Evolutionary conservation across 2,797 vertebrate species (phyloP), one percentile per base, ranked within the genome.

Genomic region (Muscicapa striata): DNA sequence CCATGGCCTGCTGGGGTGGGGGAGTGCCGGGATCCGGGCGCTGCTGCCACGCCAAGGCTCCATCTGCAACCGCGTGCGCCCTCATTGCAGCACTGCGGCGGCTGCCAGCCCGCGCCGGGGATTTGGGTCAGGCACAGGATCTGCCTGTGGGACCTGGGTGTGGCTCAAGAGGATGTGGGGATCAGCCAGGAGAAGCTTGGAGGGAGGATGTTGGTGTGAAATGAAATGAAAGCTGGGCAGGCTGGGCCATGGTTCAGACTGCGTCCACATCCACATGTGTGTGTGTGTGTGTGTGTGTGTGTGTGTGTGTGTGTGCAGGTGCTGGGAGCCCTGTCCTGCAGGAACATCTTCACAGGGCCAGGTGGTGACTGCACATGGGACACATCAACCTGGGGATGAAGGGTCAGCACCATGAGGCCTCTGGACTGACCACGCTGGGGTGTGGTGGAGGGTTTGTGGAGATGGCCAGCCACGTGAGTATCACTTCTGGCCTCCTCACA

Each of bases 81-180:
- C 91, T 94, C 85, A 41, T 84, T 96, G 82, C 91, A 80, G 87
- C 87, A 84, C 64, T 67, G 87, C 87, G 8, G 82, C 29, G 0
- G 78, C 90, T 94, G 70, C 90, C 93, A 92, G 51, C 72, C 84
- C n/a, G 77, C 0, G 40, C 57, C 0, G 0, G 20, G 83, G 90
- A 96, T 96, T 91, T 94, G 93, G 93, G 95, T 95, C 96, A 95
- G 46, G 54, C 61, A 70, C 59, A 2, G 52, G 84, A 80, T 68
- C 87, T 90, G 82, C 32, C 69, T 78, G 30, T 51, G 73, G 66
- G 51, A 86, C 13, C 1, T 2, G 45, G 32, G n/a, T 84, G 80
- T 29, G 45, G 58, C 76, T 73, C 74, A 26, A 15, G 61, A 86
- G 58, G 69, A 78, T 38, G 12, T 24, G 29, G 32, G 40, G 22